These are phyloP conservation scores for Megatriorchis doriae DNA, from an alignment of 2,113 vertebrate genomes.

Conservation along the genomic window DNA sequence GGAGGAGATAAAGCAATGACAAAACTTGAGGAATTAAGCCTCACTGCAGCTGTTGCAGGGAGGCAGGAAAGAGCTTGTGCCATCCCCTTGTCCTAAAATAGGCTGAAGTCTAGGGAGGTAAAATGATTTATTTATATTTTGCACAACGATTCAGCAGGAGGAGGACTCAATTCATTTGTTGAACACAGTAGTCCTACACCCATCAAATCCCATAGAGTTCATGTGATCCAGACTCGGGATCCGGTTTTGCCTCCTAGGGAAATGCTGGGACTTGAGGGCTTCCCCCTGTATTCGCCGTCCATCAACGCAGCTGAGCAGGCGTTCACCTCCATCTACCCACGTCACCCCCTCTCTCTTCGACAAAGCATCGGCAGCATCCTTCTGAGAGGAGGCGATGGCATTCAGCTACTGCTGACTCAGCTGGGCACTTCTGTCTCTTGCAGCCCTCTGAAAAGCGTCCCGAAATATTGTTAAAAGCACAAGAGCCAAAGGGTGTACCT, in stretches of 20 bases:
- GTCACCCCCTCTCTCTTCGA: neutral
- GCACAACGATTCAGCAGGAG: neutral
- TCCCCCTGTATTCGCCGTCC: neutral
- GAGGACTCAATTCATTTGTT: neutral
- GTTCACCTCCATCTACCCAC: neutral
- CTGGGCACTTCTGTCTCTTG: neutral
- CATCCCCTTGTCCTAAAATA: neutral
- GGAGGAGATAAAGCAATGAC: neutral
- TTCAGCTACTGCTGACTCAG: neutral
- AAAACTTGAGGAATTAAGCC: neutral
- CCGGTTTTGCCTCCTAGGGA: neutral
- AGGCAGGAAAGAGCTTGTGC: neutral
- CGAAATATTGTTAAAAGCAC: neutral
- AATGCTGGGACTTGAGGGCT: neutral
- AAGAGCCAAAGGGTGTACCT: neutral
- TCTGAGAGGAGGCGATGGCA: rapidly evolving
- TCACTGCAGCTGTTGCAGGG: neutral
- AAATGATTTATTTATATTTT: neutral
- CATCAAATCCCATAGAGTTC: neutral
- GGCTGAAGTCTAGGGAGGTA: neutral
- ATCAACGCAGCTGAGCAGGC: neutral
- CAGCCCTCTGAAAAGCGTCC: neutral
- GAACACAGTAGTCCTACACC: neutral
- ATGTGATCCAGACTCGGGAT: neutral
- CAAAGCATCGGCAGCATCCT: neutral